Evolutionary conservation across 2,888 invertebrate species (phyloP).

Genomic region (Papilio protenor): DNA sequence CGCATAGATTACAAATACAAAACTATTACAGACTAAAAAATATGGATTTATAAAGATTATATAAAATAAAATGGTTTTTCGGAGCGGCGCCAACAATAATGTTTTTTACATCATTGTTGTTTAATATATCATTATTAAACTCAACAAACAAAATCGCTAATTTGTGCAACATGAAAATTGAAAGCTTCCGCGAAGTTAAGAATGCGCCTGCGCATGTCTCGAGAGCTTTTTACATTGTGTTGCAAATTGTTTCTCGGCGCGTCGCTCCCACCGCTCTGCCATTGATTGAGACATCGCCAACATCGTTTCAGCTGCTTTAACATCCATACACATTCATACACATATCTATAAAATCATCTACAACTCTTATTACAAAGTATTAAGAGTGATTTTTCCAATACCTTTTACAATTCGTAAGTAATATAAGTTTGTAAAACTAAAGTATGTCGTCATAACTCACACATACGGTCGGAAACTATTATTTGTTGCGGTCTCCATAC

Average conservation of each 20-base stretch:
- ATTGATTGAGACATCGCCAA: constrained; percentile 80
- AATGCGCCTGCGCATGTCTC: constrained; percentile 49
- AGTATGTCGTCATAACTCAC: constrained; percentile 78
- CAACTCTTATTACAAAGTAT: constrained; percentile 31
- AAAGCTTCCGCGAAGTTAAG: constrained; percentile 45
- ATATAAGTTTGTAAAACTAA: constrained; percentile 56
- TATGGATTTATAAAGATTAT: too few relatives aligned
- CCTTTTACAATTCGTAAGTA: background rate
- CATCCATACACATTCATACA: constrained; percentile 51
- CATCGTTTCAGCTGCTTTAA: constrained; percentile 73
- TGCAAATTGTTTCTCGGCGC: constrained; percentile 78
- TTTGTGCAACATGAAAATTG: constrained; percentile 35
- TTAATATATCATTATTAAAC: background rate
- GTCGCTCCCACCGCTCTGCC: constrained; percentile 69
- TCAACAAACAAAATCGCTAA: constrained; percentile 20
- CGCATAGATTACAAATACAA: too few relatives aligned
- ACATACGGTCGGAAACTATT: constrained; percentile 77
- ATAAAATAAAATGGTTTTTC: too few relatives aligned
- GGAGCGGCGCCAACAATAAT: background rate
- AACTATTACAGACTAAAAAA: too few relatives aligned
- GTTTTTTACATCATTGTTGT: background rate
- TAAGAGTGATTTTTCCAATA: constrained; percentile 48
- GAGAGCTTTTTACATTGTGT: constrained; percentile 69
- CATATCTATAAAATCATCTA: constrained; percentile 33
- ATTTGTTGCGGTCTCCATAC: constrained; percentile 78